Conservation (phyloP, 1,140 invertebrate species). For the Teleogryllus occipitalis region DNA sequence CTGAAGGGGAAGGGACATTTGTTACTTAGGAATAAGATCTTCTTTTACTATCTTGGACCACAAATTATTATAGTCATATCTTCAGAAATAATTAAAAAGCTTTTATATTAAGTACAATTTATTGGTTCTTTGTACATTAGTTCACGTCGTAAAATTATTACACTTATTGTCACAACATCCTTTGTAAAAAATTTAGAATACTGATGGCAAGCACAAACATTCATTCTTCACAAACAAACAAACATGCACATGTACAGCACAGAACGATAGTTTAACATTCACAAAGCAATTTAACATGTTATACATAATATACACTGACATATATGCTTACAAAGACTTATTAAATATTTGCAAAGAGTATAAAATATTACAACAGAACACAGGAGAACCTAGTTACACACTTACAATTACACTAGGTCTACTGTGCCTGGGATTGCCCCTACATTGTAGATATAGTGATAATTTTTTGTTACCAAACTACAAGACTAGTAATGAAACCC, state of each 20-base stretch:
- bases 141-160: slow-evolving; percentile 15
- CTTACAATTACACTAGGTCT: too few relatives aligned
- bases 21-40: too few relatives aligned
- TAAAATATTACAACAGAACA: background rate
- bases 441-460: too few relatives aligned
- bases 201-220: slow-evolving; percentile 11
- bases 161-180: slow-evolving; percentile 18
- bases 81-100: background rate
- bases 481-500: too few relatives aligned
- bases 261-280: background rate
- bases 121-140: slow-evolving; percentile 13
- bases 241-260: background rate
- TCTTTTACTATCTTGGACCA: too few relatives aligned
- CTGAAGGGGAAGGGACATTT: too few relatives aligned
- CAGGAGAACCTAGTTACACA: too few relatives aligned
- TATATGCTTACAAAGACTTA: background rate
- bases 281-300: background rate
- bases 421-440: too few relatives aligned
- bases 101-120: background rate
- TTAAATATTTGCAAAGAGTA: background rate
- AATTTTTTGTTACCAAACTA: too few relatives aligned
- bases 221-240: background rate
- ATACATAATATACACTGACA: background rate
- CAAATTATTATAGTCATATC: too few relatives aligned
- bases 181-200: slow-evolving; percentile 11